These are phyloP conservation scores for Galerucella nymphaeae DNA, from an alignment of 2,888 invertebrate species.

Conservation along the genomic window DNA sequence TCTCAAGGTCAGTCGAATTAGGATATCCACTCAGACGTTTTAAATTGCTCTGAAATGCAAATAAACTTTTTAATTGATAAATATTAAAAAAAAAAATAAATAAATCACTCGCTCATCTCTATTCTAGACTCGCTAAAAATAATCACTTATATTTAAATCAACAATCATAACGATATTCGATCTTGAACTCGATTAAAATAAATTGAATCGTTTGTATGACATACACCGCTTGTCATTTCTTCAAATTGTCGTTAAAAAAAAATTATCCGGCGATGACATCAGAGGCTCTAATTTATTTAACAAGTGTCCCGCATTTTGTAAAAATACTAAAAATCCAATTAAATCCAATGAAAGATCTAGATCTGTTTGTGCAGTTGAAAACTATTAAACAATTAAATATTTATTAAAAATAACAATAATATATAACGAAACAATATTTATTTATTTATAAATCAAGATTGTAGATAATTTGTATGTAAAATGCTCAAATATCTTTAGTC, in stretches of 20 bases:
- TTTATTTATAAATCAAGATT: background rate
- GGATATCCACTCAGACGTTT: background rate
- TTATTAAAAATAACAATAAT: background rate
- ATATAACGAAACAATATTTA: no score
- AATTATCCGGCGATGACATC: background rate
- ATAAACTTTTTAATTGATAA: background rate
- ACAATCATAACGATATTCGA: background rate
- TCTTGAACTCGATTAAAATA: background rate
- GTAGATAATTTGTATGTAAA: background rate
- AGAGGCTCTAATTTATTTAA: background rate
- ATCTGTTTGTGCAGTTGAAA: background rate
- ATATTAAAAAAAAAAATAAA: background rate
- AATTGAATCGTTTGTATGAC: background rate
- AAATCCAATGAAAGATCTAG: background rate
- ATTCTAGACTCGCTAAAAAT: background rate
- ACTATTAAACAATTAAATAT: background rate
- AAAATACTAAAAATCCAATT: conserved; percentile 7
- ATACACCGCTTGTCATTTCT: background rate
- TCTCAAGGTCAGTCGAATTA: background rate
- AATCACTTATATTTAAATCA: background rate
- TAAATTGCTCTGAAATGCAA: background rate
- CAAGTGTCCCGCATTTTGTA: conserved; percentile 10
- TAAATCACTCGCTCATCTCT: conserved; percentile 4
- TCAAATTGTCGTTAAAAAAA: background rate
- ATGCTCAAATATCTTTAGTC: background rate